Evolutionary conservation across 2,888 invertebrate species (phyloP), one percentile per base, ranked within the genome.

Genomic region (Leucoma salicis): DNA sequence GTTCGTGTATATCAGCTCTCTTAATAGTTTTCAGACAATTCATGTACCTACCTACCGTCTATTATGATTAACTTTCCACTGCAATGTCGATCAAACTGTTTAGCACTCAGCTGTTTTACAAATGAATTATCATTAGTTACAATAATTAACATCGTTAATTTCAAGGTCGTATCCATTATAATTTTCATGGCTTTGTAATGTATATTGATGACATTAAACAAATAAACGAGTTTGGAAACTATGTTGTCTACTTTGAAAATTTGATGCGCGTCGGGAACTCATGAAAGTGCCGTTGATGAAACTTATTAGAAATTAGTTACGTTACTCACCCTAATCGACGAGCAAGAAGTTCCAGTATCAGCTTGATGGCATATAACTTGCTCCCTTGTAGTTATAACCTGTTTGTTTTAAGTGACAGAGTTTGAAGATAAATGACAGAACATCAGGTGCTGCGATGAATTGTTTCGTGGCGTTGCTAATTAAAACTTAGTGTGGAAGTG

Each of bases 281-380:
- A 70, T 71, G 71, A 70, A 82, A 84, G 77, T 82, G 81, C 78
- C 76, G 78, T 79, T 85, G 80, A 78, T 80, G 77, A 74, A 82
- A 84, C 76, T 80, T 82, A 85, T 82, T 82, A 80, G 79, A 82
- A 79, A 86, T 84, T 82, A 78, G 82, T 82, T 76, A 67, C 70
- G 72, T 79, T 80, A 78, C 75, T 78, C 71, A 71, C 76, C 64
- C 67, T 81, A 79, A 85, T 82, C 81, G 79, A 78, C 72, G 63
- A 70, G 70, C 61, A 58, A 53, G 49, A 76, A 82, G 73, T 84
- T 82, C 60, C 58, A 62, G 72, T 76, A 80, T 78, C 77, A 75
- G 69, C 76, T 78, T 78, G 74, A 80, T 77, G 70, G 65, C 50
- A 59, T 59, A 51, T 56, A 55, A 66, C 53, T 70, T 66, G 41